Base-by-base conservation (phyloP, 2,113 vertebrate genomes). In the Megaceryle torquata region DNA sequence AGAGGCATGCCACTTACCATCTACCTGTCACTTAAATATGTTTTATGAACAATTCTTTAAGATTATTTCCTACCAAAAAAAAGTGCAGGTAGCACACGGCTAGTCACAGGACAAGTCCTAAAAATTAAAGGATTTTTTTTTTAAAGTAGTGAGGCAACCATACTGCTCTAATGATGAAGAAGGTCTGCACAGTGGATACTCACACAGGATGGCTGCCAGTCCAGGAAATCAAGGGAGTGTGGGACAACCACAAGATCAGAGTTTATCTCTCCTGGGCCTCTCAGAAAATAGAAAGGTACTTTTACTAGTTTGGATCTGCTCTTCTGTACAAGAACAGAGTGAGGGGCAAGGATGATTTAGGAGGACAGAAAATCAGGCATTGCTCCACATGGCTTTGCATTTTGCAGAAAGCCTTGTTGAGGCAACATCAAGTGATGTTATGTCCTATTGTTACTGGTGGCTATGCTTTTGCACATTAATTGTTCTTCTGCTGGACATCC, bases 1-100 rank as follows among this genome's bases (percentile, higher is more conserved):
- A 97, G 93, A 95, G 89, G 93, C 81, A 91, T 96, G 71, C 70
- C 90, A 97, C 53, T 96, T 97, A 78, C 85, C 95, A 94, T 93
- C 91, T 91, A 97, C 82, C 86, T 96, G 90, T n/a, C 96, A 91
- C 84, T 96, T 96, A 88, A 41, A 48, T 94, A 95, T 95, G 61
- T 96, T 97, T 97, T 90, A 97, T 88, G 92, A 96, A 93, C 74
- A 93, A 97, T 97, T 96, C 46, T 93, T 96, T 91, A 96, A 70
- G 46, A 92, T 92, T 41, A 96, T 90, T 85, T 96, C 64, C 39
- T 84, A 64, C 31, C 59, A 83, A 80, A 68, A 85, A 77, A 96
- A 88, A 25, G 63, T 75, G 51, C 76, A 89, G 65, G 78, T 78
- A 96, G 71, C 69, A 96, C 46, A 79, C 13, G 0, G 53, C 14